A percentile compares a stretch with the other conserved stretches of the same genome.
These are phyloP conservation scores for Seira sanloemensis DNA, from an alignment of 2,888 invertebrate species.

Conservation along the genomic window DNA sequence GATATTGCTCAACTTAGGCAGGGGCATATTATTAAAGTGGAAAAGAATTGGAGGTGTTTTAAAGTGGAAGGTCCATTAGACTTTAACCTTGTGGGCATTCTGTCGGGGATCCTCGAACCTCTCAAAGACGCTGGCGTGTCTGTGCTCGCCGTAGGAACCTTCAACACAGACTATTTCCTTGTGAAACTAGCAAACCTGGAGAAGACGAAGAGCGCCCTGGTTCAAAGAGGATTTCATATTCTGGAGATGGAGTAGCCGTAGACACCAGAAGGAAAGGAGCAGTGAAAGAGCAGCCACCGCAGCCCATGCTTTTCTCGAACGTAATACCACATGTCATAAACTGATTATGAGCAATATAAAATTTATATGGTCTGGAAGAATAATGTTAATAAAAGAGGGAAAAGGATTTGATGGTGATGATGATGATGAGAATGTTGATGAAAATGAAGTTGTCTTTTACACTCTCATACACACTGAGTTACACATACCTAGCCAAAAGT, in stretches of 20 bases:
- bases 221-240: not conserved
- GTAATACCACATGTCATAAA: not conserved
- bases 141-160: slow-evolving; percentile 68
- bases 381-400: not conserved
- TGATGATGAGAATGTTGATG: not conserved
- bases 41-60: slow-evolving; percentile 56
- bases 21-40: slow-evolving; percentile 7
- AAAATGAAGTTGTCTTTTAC: not conserved
- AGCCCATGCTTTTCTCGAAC: no score
- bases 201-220: slow-evolving; percentile 16
- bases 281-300: no score
- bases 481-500: not conserved
- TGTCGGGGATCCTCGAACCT: slow-evolving; percentile 61
- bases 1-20: not conserved
- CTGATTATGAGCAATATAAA: not conserved
- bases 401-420: not conserved
- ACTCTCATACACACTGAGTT: not conserved
- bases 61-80: slow-evolving; percentile 68
- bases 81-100: slow-evolving; percentile 66
- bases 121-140: slow-evolving; percentile 64
- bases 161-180: slow-evolving; percentile 70
- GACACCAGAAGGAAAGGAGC: no score
- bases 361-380: not conserved
- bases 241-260: no score
- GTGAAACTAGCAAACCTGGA: slow-evolving; percentile 56